Percentiles rank a stretch among this genome's conserved stretches.
Evolutionary conservation across 1,140 invertebrate genomes (phyloP).

Genomic region (Bilobella aurantiaca): DNA sequence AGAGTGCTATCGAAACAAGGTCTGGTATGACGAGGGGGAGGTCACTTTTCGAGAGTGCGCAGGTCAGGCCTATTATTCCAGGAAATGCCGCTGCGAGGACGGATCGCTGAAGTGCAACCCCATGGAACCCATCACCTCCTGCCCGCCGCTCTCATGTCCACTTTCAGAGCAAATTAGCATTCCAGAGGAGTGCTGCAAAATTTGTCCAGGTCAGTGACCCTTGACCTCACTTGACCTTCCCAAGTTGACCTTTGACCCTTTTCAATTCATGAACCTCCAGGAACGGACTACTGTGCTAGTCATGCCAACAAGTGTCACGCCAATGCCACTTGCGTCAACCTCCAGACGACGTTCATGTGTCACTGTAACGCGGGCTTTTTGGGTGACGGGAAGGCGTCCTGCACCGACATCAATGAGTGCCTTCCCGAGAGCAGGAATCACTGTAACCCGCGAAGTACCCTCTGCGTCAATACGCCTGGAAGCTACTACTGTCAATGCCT

Average conservation of each 20-base stretch:
- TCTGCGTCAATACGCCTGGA: constrained; percentile 66
- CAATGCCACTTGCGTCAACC: constrained; percentile 73
- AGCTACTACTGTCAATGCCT: constrained; percentile 71
- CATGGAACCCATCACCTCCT: constrained; percentile 59
- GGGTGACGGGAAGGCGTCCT: constrained; percentile 57
- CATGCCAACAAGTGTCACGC: constrained; percentile 67
- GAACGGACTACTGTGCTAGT: constrained; percentile 72
- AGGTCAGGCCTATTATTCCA: constrained; percentile 30
- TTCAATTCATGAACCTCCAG: constrained; percentile 41
- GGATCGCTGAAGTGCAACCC: constrained; percentile 66
- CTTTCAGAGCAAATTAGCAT: constrained; percentile 63
- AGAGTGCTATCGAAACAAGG: constrained; percentile 15
- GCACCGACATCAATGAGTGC: constrained; percentile 71
- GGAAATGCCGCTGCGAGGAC: constrained; percentile 59
- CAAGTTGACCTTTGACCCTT: constrained; percentile 32
- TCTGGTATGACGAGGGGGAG: constrained; percentile 67
- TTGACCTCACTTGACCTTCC: no score
- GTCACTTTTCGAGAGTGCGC: constrained; percentile 58
- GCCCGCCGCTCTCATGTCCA: constrained; percentile 70
- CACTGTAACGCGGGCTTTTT: constrained; percentile 69
- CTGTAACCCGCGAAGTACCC: constrained; percentile 60
- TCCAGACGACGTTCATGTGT: constrained; percentile 71
- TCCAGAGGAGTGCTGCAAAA: constrained; percentile 77
- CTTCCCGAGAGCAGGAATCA: constrained; percentile 59
- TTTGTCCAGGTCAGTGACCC: constrained; percentile 70